Base-by-base conservation (phyloP, 1,140 invertebrate species). In the Drosophila kikkawai region DNA sequence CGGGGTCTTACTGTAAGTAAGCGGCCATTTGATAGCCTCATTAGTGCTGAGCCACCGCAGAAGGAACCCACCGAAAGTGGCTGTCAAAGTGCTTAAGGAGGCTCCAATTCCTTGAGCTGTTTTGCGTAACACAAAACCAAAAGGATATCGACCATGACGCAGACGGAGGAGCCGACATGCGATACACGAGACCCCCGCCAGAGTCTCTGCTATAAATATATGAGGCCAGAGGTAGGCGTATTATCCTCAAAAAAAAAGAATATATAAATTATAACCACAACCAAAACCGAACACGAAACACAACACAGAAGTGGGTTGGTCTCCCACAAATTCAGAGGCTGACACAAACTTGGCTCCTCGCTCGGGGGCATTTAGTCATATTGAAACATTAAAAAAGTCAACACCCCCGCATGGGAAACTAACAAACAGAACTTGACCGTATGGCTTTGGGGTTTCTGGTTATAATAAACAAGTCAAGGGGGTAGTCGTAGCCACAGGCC, bases 321-420 rank as follows among this genome's bases (percentile, higher is more conserved):
- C 75, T 64, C 63, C 56, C 67, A 73, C 58, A 66, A 47, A 63
- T 66, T 15, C 39, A 29, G 44, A 44, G 71, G 22, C 56, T 50
- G 63, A 57, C 61, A 66, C 55, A 75, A 75, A 48, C 63, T 70
- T 71, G 74, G 71, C 68, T 63, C 57, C 74, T 82, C 79, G 69
- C 83, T 73, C 75, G 66, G 77, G 71, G 81, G 83, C 83, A 87
- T 87, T 87, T 87, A 87, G 86, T 80, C 86, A 90, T 85, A 85
- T 90, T 91, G 86, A 91, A 91, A 86, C 86, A 91, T 91, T 91
- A 86, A 86, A 91, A 91, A 80, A 91, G 82, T 91, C 86, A 86
- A 91, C 86, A 91, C 80, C 86, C 86, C 84, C 79, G 75, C 81
- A 66, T 65, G 58, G 79, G 70, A 81, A 82, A 91, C 82, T 65